Evolutionary conservation across 2,797 vertebrate genomes (phyloP).

Genomic region (Pangasius krempfi): DNA sequence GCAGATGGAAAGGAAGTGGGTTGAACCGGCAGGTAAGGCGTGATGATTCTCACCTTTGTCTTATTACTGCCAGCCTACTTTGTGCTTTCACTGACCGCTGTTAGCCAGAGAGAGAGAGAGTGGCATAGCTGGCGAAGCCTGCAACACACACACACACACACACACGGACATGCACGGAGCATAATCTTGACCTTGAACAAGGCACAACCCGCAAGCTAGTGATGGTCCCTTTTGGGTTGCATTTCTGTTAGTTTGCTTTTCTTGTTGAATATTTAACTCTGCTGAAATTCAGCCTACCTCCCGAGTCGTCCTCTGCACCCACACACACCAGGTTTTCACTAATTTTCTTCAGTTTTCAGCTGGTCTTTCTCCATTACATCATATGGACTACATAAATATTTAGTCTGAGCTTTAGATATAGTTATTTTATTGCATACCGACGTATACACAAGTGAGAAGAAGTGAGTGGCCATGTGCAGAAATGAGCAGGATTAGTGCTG

Average conservation of each 20-base stretch:
- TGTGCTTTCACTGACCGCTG: background rate
- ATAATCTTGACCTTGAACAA: background rate
- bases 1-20: background rate
- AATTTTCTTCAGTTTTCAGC: background rate
- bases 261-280: background rate
- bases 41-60: background rate
- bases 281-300: background rate
- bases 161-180: background rate
- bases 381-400: constrained; percentile 30
- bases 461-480: constrained; percentile 18
- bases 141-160: background rate
- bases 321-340: background rate
- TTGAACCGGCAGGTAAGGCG: background rate
- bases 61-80: background rate
- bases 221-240: background rate
- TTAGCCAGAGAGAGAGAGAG: background rate
- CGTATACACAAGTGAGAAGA: constrained; percentile 6
- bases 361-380: background rate
- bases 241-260: background rate
- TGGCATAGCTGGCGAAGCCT: background rate
- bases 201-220: background rate
- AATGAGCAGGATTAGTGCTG: constrained; percentile 28
- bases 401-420: constrained; percentile 21
- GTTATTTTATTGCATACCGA: background rate
- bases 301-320: background rate